Conservation (phyloP, 2,113 vertebrate species). For the Anthoscopus minutus region DNA sequence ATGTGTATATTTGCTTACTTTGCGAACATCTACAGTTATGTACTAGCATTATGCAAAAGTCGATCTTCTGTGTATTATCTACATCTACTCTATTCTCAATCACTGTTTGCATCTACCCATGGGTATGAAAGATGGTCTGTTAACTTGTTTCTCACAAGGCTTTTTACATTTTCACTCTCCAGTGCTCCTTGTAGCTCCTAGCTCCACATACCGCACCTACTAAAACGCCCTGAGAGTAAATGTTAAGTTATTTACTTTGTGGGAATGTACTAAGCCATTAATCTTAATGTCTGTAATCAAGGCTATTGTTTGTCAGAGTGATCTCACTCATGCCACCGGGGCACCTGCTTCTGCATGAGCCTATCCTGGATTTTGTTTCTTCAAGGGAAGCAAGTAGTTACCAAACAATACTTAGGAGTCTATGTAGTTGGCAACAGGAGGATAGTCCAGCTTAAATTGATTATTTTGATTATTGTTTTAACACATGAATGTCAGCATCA, state of each 20-base stretch:
- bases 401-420: neutral
- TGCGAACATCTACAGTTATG: neutral
- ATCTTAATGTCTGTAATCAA: slow-evolving; percentile 2
- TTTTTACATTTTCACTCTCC: neutral
- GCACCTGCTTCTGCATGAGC: neutral
- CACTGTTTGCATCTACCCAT: neutral
- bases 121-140: neutral
- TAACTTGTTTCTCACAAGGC: neutral
- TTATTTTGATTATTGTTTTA: neutral
- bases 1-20: neutral
- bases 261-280: slow-evolving; percentile 51
- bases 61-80: neutral
- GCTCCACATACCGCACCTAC: neutral
- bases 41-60: neutral
- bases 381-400: slow-evolving; percentile 4
- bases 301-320: slow-evolving; percentile 19
- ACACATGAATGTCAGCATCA: neutral
- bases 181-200: neutral
- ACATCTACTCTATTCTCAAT: neutral
- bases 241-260: slow-evolving; percentile 60
- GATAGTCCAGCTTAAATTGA: neutral
- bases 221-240: slow-evolving; percentile 62
- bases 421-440: neutral
- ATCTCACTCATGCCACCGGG: neutral
- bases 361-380: neutral